Evolutionary conservation across 2,888 invertebrate genomes (phyloP).

Genomic region (Drosophila sordidula): DNA sequence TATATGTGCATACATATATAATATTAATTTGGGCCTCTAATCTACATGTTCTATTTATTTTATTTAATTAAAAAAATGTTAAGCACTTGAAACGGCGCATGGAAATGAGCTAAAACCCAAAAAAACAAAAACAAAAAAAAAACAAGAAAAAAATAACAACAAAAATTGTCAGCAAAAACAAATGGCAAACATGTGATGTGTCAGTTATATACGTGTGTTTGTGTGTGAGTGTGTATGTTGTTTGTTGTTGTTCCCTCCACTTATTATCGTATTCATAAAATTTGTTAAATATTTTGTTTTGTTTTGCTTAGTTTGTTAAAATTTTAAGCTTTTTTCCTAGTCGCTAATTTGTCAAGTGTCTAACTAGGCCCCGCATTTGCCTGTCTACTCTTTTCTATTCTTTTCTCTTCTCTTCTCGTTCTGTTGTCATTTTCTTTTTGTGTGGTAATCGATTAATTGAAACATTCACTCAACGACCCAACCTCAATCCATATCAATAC

Average conservation of each 20-base stretch:
- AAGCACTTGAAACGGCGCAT: constrained; percentile 42
- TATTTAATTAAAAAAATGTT: constrained; percentile 46
- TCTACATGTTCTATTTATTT: constrained; percentile 48
- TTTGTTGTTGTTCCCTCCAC: constrained; percentile 29
- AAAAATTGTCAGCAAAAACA: constrained; percentile 53
- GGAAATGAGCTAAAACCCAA: constrained; percentile 51
- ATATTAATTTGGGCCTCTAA: constrained; percentile 24
- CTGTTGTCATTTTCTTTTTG: not conserved
- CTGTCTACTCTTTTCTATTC: not conserved
- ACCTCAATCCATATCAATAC: constrained; percentile 24
- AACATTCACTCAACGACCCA: not conserved
- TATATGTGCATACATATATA: not conserved
- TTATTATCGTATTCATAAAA: constrained; percentile 61
- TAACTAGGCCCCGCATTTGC: constrained; percentile 21
- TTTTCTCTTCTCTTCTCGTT: not conserved
- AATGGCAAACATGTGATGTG: constrained; percentile 70
- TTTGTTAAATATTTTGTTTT: constrained; percentile 51
- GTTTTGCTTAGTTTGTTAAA: constrained; percentile 30
- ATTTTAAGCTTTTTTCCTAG: constrained; percentile 56
- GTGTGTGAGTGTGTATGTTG: constrained; percentile 21
- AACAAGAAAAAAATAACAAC: constrained; percentile 21
- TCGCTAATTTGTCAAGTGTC: constrained; percentile 68
- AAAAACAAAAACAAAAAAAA: constrained; percentile 7
- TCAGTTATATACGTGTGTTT: constrained; percentile 9
- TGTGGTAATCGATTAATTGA: constrained; percentile 2